Base-by-base conservation (phyloP, 2,113 vertebrate genomes). In the Gobio gobio region DNA sequence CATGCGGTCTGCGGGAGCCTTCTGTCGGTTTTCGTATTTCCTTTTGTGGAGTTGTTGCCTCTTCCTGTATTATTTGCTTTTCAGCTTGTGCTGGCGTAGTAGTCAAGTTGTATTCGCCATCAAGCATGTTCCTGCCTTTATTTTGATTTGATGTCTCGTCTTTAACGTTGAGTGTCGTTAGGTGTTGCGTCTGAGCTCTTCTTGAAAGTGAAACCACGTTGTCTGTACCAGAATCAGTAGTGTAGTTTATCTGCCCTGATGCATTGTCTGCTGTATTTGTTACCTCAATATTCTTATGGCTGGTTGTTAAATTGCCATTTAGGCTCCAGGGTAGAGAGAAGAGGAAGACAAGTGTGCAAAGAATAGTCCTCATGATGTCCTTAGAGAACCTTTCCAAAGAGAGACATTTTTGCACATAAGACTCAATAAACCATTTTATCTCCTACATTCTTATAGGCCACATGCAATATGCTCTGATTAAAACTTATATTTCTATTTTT, bases 251-350 rank as follows among this genome's bases (percentile, higher is more conserved):
- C 4, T 14, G 20, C 10, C 6, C 4, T 63, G 54, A n/a, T 29
- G 12, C 3, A 13, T 18, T 14, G 0, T 64, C 58, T 64, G 61
- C 9, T 18, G 10, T 59, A 43, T 59, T 61, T 58, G 20, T 20
- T 10, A 9, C 18, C 10, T 12, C 66, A 13, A 6, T 58, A 24
- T 74, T 56, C 12, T 18, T 43, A 16, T 78, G 29, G 3, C 18
- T 81, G n/a, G 70, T 9, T 20, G 88, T 87, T 45, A 79, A 49
- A 22, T 68, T 0, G 0, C 56, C n/a, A n/a, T 73, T 86, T 16
- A 85, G 47, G 63, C 61, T 86, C 78, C 89, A 58, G 49, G 82
- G 75, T 70, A 93, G 22, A 61, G 91, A 14, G 78, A 88, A 87
- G 36, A 90, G 16, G 2, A 92, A 77, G 22, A 87, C 0, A 0